Evolutionary conservation across 2,113 vertebrate species (phyloP), one percentile per base, ranked within the genome.

Genomic region (Acanthochromis polyacanthus): DNA sequence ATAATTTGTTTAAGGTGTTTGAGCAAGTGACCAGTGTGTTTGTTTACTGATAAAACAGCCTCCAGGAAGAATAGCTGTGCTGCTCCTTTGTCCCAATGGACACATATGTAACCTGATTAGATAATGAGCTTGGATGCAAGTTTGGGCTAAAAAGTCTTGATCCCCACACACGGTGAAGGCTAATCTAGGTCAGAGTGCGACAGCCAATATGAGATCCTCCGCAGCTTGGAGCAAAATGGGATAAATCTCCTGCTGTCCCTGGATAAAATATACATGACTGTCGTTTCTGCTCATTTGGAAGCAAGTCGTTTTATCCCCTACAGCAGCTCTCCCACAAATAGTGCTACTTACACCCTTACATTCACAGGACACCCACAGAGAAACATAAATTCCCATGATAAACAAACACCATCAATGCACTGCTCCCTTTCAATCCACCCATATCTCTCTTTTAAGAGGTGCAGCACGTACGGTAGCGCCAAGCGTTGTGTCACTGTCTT

Each of bases 261-360:
- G 28, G 67, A 89, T 92, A 78, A 92, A 88, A 92, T 90, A 91
- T 85, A 91, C 82, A 92, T 85, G 84, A 85, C 55, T 75, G 61
- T 65, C 40, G 1, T 55, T 75, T 50, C 66, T 71, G 67, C 80
- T 90, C 75, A 74, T 71, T 81, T 86, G 74, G 74, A 62, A 70
- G 73, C 71, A 61, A 83, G 73, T 75, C 48, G 5, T 70, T 85
- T 75, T 57, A 58, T 73, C 68, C 71, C 76, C 76, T 52, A 45
- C 57, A 75, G 70, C 71, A 62, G 66, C 78, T 57, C 17, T 46
- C 64, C 58, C 32, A 51, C 76, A 59, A 78, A 71, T 25, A 43
- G 23, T 58, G 75, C 75, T 80, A 76, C 75, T 69, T 76, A 83
- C 52, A 72, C 63, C 48, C 4, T 14, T 65, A 75, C 69, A 59